phyloP scores from a whole-genome alignment of 2,113 vertebrate genomes.

The Ailurus styani region DNA sequence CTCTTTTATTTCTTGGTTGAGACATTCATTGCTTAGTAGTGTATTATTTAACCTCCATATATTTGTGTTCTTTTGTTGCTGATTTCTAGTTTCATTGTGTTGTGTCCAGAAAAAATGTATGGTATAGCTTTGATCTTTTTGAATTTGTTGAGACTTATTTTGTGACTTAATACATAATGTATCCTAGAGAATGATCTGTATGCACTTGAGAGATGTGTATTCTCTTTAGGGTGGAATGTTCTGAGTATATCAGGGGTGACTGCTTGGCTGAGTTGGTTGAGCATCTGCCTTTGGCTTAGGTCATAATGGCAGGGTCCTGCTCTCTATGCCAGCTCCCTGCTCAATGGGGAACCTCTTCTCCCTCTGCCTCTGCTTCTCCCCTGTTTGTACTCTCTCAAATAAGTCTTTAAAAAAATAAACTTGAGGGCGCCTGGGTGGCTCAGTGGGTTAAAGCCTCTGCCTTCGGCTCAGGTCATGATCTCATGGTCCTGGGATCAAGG shows the following conservation, averaged over 20 bases:
- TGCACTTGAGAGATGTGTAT: background rate
- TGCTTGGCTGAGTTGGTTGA: no score
- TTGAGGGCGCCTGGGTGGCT: no score
- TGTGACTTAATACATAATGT: background rate
- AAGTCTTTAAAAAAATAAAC: no score
- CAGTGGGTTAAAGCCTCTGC: no score
- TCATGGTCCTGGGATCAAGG: no score
- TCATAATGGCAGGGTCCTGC: no score
- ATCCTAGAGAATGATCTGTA: background rate
- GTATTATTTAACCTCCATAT: background rate
- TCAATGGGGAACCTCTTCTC: no score
- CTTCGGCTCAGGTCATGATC: no score
- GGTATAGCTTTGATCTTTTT: background rate
- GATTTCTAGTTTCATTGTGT: background rate
- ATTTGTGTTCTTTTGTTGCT: background rate
- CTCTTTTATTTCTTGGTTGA: background rate
- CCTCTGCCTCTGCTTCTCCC: no score
- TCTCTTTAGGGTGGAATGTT: background rate
- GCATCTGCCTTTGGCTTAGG: no score
- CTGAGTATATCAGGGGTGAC: background rate
- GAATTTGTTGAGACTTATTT: background rate
- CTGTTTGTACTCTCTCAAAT: no score
- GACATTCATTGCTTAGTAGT: background rate
- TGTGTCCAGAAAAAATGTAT: background rate
- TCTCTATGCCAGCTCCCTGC: no score